These are phyloP conservation scores for Pachypanchax playfairii DNA, from an alignment of 2,113 vertebrate species.

Conservation along the genomic window DNA sequence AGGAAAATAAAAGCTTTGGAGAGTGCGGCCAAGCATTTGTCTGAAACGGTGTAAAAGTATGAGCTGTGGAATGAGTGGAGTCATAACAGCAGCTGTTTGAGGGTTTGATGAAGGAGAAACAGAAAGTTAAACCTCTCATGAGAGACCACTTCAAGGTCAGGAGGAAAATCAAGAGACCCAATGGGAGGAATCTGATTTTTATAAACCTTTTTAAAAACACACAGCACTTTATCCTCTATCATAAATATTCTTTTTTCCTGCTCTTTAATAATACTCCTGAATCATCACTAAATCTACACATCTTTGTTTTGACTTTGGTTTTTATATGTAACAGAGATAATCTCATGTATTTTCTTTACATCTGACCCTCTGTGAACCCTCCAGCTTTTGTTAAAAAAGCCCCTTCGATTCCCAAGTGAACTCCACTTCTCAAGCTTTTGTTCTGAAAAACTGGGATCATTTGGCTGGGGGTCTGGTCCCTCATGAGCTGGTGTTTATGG, in stretches of 20 bases:
- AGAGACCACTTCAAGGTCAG: constrained; percentile 23
- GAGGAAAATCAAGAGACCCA: constrained; percentile 32
- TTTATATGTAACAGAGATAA: not conserved
- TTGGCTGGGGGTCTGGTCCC: constrained; percentile 7
- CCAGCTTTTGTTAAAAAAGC: constrained; percentile 52
- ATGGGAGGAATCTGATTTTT: constrained; percentile 30
- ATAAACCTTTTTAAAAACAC: constrained; percentile 28
- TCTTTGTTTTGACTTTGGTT: constrained; percentile 20
- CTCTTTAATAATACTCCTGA: constrained; percentile 23
- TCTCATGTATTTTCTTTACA: too few species aligned
- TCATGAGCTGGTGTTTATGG: constrained; percentile 57
- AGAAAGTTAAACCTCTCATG: constrained; percentile 50
- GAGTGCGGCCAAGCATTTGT: constrained; percentile 11
- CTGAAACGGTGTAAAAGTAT: constrained; percentile 27
- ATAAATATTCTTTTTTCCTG: constrained; percentile 1
- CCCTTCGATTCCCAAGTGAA: constrained; percentile 29
- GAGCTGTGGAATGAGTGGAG: constrained; percentile 11
- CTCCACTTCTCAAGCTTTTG: constrained; percentile 37
- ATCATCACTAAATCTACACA: constrained; percentile 3
- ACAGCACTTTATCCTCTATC: constrained; percentile 2
- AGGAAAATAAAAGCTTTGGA: constrained; percentile 24
- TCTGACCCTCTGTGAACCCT: not conserved
- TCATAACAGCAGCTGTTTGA: constrained; percentile 26
- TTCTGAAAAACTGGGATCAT: constrained; percentile 31
- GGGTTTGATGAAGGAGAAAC: constrained; percentile 20